phyloP scores from a whole-genome alignment of 2,113 vertebrate genomes.

The Nothoprocta pentlandii region DNA sequence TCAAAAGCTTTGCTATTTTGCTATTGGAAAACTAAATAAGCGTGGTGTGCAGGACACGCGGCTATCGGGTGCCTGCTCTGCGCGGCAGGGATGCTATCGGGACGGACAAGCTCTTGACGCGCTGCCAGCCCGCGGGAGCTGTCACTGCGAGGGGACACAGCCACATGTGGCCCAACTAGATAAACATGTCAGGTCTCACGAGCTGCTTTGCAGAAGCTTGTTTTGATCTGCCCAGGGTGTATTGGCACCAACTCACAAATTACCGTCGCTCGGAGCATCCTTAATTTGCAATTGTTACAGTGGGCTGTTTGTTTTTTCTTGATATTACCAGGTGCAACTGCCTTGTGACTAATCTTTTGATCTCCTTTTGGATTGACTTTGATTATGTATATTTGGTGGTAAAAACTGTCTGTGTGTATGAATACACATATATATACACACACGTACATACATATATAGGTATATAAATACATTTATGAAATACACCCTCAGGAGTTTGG shows the following conservation, averaged over 20 bases:
- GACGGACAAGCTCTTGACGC: slow-evolving; percentile 67
- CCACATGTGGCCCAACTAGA: slow-evolving; percentile 71
- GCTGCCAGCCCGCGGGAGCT: slow-evolving; percentile 68
- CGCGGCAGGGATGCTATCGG: slow-evolving; percentile 50
- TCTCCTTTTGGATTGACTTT: neutral
- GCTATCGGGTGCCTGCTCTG: slow-evolving; percentile 29
- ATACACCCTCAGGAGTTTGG: neutral
- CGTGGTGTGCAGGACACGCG: neutral
- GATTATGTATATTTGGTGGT: neutral
- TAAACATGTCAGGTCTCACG: slow-evolving; percentile 55
- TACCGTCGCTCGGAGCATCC: neutral
- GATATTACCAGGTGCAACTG: neutral
- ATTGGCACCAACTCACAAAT: slow-evolving; percentile 8
- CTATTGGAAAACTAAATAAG: neutral
- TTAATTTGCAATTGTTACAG: neutral
- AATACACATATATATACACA: neutral
- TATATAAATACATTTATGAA: neutral
- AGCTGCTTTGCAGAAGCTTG: slow-evolving; percentile 45
- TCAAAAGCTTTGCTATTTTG: neutral
- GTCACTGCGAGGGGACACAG: slow-evolving; percentile 50
- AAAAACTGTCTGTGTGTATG: neutral
- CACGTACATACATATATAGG: neutral
- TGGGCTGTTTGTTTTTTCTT: neutral
- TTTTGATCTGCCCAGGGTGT: slow-evolving; percentile 38
- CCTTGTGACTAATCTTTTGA: neutral